Evolutionary conservation across 2,797 vertebrate species (phyloP).

Genomic region (Halcyon smyrnensis): DNA sequence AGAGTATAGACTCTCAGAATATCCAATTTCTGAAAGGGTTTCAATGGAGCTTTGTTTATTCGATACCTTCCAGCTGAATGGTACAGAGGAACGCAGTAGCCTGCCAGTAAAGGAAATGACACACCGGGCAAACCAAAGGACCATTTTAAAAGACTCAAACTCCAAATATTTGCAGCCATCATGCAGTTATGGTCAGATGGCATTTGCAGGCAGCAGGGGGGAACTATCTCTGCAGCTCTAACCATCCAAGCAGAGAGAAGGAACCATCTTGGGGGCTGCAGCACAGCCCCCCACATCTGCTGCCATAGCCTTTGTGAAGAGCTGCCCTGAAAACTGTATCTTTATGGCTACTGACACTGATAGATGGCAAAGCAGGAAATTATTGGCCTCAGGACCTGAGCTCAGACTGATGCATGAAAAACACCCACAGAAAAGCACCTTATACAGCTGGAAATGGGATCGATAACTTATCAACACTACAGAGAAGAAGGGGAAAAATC

Average conservation of each 20-base stretch:
- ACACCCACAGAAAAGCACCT: neutral
- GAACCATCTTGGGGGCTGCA: neutral
- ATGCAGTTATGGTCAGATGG: neutral
- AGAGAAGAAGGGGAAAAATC: neutral
- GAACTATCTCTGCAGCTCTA: neutral
- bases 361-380: neutral
- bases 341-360: neutral
- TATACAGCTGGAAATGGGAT: conserved; percentile 4
- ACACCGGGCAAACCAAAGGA: neutral
- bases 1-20: no score
- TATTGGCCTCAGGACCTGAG: neutral
- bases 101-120: neutral
- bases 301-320: neutral
- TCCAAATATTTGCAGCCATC: neutral
- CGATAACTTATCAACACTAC: neutral
- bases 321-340: neutral
- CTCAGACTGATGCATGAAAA: neutral
- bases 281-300: neutral
- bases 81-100: fast-evolving
- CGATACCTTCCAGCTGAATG: neutral
- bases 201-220: neutral
- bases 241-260: neutral
- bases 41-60: no score
- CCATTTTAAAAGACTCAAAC: neutral
- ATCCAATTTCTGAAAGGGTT: no score